Evolutionary conservation across 2,113 vertebrate species (phyloP), one percentile per base, ranked within the genome.

Genomic region (Cichladusa arquata): DNA sequence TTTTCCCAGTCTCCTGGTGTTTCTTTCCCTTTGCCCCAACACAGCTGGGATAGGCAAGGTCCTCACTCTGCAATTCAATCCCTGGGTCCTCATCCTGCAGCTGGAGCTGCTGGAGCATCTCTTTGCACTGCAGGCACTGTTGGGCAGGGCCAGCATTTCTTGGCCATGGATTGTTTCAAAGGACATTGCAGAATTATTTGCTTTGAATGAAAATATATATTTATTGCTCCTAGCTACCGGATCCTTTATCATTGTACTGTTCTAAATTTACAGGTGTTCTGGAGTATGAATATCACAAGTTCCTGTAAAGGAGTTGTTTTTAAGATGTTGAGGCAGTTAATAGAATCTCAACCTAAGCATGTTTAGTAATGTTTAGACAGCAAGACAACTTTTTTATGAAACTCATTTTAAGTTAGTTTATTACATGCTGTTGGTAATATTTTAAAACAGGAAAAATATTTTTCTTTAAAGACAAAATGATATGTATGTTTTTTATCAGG

Each of bases 381-480:
- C 90, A 97, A 92, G 93, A 96, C 81, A 93, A 96, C 95, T 95
- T 97, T 97, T 97, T 96, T 96, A 96, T 96, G 95, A 97, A 95
- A 95, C 86, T 96, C 96, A 95, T 97, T 96, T 97, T 96, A 95
- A 92, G 87, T 97, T 97, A 66, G 81, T 97, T 97, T 96, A 96
- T 97, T 97, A 97, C 95, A 97, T 86, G 66, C 91, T 88, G 89
- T 95, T 94, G 82, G 90, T 94, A 96, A 97, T 97, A 96, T 97
- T 98, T 97, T 97, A 94, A 97, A 96, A 96, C 96, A 96, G 96
- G 92, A 95, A 92, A 96, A 97, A 77, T 53, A 92, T 96, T 97
- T 97, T 97, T 95, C 96, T 97, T 97, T 97, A 97, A 96, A 92
- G 90, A 94, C 82, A 64, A 97, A 88, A 95, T 83, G n/a, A 69